Evolutionary conservation across 2,797 vertebrate genomes (phyloP).

Genomic region (Anguilla megastoma): DNA sequence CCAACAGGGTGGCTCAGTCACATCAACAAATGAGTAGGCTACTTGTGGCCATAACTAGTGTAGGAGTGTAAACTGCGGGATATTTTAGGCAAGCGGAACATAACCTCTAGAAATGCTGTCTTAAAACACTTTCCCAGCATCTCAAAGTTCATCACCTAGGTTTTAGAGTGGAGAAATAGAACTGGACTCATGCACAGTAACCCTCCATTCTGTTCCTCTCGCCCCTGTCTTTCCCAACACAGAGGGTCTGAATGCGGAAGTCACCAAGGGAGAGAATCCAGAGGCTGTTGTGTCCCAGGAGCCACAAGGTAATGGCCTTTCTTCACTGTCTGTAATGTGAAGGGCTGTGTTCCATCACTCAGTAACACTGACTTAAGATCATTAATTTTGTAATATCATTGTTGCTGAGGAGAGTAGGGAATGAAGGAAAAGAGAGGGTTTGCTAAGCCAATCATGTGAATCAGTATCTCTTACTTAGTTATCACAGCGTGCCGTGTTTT

Average conservation of each 20-base stretch:
- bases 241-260: constrained; percentile 89
- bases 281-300: constrained; percentile 88
- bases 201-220: constrained; percentile 1
- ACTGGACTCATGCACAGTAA: not conserved
- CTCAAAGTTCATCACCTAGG: no score
- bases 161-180: not conserved
- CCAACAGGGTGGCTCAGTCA: no score
- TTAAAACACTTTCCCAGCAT: not conserved
- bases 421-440: not conserved
- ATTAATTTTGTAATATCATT: not conserved
- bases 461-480: not conserved
- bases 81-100: no score
- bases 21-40: no score
- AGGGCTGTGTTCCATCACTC: not conserved
- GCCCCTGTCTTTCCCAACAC: constrained; percentile 40
- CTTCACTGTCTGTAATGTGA: not conserved
- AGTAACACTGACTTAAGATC: not conserved
- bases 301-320: constrained; percentile 81
- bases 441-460: not conserved
- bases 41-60: no score
- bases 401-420: not conserved
- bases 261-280: constrained; percentile 86
- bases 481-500: not conserved
- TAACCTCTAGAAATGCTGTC: not conserved
- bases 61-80: no score